Base-by-base conservation (phyloP, 2,888 invertebrate species). In the Halocaridina rubra region DNA sequence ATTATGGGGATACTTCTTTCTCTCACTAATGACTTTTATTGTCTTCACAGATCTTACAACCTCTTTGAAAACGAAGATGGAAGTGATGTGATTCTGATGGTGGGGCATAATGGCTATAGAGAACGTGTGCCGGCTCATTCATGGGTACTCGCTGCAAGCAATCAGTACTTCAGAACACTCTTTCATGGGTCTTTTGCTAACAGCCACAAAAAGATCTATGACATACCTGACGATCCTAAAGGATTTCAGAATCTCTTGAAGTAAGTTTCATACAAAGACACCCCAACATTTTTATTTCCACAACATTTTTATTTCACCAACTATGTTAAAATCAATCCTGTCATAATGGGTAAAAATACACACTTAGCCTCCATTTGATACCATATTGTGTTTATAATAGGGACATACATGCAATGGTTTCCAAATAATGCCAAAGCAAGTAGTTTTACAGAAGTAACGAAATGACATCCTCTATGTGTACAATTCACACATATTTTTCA, bases 101-200 rank as follows among this genome's bases (percentile, higher is more conserved):
- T 93, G 46, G 94, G 94, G 22, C 80, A 86, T 13, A 89, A 89
- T 2, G 32, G 39, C n/a, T 78, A 77, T 22, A n/a, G 53, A 24
- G 88, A 88, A 93, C 92, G 94, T 81, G 93, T 94, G 90, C 94
- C 94, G n/a, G 94, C 94, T 10, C 94, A 94, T 89, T 92, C 93
- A 5, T 92, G 93, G 69, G 92, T 94, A 61, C 92, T 95, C 32
- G 93, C 93, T 33, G 92, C 93, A 72, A 93, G 93, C 69, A 94
- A 93, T 86, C 93, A 94, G 3, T 94, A 94, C 76, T 94, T 95
- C 90, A 92, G 92, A 3, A 93, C 94, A 1, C 92, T 94, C 90
- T 90, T 93, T 32, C 89, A 90, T n/a, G 92, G 92, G 32, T 91
- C 92, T 7, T 89, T 92, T 82, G 91, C 91, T 79, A 89, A 90